These are phyloP conservation scores for Oreochromis grahami DNA, from an alignment of 2,797 vertebrate species.

Conservation along the genomic window DNA sequence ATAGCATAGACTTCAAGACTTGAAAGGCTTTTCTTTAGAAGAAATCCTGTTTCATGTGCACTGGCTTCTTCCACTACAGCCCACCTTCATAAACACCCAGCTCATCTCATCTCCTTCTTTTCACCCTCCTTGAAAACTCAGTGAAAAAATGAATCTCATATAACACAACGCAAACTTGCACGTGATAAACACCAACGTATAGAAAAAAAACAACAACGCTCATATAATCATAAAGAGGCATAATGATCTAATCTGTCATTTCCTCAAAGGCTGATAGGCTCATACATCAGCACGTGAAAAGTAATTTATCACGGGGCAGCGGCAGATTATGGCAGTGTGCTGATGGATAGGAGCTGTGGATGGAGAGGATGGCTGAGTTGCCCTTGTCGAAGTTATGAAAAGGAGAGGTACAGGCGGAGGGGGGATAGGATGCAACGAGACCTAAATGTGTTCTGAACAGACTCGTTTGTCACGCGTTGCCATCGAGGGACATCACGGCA, in stretches of 20 bases:
- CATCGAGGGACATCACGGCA: slow-evolving; percentile 39
- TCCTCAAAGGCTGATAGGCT: slow-evolving; percentile 57
- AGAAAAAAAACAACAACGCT: slow-evolving; percentile 8
- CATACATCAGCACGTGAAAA: slow-evolving; percentile 54
- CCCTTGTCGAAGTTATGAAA: slow-evolving; percentile 66
- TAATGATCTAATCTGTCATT: slow-evolving; percentile 71
- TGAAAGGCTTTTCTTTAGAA: not conserved
- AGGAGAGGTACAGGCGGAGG: not conserved
- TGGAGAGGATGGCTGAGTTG: slow-evolving; percentile 63
- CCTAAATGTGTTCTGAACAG: slow-evolving; percentile 59
- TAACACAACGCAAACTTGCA: not conserved
- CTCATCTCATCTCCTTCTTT: not conserved
- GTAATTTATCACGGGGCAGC: slow-evolving; percentile 55
- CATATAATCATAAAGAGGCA: slow-evolving; percentile 43
- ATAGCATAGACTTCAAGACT: not conserved
- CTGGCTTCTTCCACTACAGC: not conserved
- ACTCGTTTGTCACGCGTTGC: slow-evolving; percentile 64
- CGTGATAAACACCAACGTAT: slow-evolving; percentile 12
- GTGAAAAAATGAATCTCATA: not conserved
- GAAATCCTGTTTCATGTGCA: not conserved
- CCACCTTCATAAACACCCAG: not conserved
- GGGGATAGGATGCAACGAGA: slow-evolving; percentile 3
- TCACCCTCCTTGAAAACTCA: not conserved
- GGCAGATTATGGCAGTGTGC: slow-evolving; percentile 59
- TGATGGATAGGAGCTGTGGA: slow-evolving; percentile 64